Conservation (phyloP, 1,140 invertebrate species). For the Lethrus apterus region DNA sequence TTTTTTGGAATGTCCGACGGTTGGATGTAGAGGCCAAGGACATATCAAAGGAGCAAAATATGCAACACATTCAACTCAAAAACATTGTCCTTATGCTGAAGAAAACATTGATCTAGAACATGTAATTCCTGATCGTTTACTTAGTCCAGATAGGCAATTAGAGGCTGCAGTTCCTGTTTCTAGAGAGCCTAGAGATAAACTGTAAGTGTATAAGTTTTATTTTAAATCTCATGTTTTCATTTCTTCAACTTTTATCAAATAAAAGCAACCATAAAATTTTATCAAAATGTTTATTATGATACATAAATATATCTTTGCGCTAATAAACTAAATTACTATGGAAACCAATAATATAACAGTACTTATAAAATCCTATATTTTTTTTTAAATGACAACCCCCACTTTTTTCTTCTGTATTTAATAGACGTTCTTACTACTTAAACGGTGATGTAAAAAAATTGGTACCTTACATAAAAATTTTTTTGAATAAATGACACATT, state of each 20-base stretch:
- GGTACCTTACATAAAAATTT: too few species aligned
- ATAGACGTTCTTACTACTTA: too few species aligned
- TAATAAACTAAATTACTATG: too few species aligned
- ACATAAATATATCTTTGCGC: too few species aligned
- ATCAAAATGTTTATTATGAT: too few species aligned
- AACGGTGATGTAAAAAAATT: too few species aligned
- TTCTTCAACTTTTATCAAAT: background rate
- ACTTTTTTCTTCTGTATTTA: too few species aligned
- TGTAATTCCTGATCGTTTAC: conserved; percentile 48
- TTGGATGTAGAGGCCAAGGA: conserved; percentile 73
- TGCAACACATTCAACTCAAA: conserved; percentile 65
- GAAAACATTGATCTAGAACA: conserved; percentile 59
- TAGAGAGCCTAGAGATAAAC: conserved; percentile 38
- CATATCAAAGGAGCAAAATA: conserved; percentile 68
- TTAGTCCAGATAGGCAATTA: conserved; percentile 31
- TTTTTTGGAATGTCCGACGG: conserved; percentile 58
- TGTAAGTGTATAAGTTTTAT: conserved; percentile 26
- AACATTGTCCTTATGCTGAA: conserved; percentile 77
- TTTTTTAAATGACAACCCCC: too few species aligned
- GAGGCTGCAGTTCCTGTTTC: conserved; percentile 38
- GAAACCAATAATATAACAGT: too few species aligned
- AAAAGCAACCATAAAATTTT: background rate
- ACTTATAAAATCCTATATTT: too few species aligned
- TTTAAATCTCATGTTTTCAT: background rate
- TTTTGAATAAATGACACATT: too few species aligned